Base-by-base conservation (phyloP, 2,888 invertebrate species). In the Amitus sp. region DNA sequence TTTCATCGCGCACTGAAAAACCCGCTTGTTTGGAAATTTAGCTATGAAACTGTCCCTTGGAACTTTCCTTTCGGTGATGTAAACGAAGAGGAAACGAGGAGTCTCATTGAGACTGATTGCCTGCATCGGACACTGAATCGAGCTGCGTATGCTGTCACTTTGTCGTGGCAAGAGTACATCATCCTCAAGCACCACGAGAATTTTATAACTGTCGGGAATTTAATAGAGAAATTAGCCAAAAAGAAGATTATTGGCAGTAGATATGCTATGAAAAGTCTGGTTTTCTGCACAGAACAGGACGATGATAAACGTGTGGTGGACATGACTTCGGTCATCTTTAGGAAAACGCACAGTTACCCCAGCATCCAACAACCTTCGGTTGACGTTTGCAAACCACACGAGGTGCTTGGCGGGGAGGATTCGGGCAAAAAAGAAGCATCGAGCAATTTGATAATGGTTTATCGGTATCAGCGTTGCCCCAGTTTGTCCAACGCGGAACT, bases 161-260 rank as follows among this genome's bases (percentile, higher is more conserved):
- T 90, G 28, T 84, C 87, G 0, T 87, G 89, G 86, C 87, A 90
- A 70, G 90, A 91, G 69, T 90, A 87, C 69, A 73, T 90, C 46
- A 87, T 89, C 27, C 87, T 89, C 1, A 83, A 86, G 62, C 83
- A 86, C 43, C 86, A 88, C 68, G 85, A 83, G 62, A 13, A 2
- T 3, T 43, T 43, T 7, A 23, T 5, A 3, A 85, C 84, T 23
- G 75, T 89, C 1, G 84, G 84, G 62, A 85, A 85, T 47, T 80
- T 89, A 37, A 73, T 89, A 43, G 82, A 82, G 55, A 86, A 87
- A 62, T 84, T 85, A 65, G 85, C 87, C 71, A 72, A 78, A 81
- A 72, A 70, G 73, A 39, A 83, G 82, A 1, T 84, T 80, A 66
- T 83, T 82, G 58, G 82, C 78, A 66, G 84, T 83, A 55, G 84